phyloP scores from a whole-genome alignment of 2,797 vertebrate genomes.

The Sebastes melanostomus region DNA sequence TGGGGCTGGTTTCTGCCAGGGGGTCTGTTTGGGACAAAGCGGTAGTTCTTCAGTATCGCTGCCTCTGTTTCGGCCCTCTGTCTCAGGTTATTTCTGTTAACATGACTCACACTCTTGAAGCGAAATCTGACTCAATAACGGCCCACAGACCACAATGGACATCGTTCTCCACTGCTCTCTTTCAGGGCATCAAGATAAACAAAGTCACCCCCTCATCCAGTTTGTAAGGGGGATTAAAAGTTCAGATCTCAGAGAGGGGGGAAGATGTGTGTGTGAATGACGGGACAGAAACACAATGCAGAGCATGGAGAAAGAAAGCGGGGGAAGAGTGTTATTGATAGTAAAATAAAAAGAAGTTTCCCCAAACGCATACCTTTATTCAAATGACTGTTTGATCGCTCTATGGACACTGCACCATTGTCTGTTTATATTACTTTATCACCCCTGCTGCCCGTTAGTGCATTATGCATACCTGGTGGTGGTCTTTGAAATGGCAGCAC shows the following conservation, averaged over 20 bases:
- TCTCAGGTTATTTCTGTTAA: slow-evolving; percentile 69
- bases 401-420: not conserved
- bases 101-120: slow-evolving; percentile 62
- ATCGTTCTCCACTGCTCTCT: slow-evolving; percentile 39
- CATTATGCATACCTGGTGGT: slow-evolving; percentile 76
- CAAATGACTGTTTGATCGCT: not conserved
- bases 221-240: slow-evolving; percentile 9
- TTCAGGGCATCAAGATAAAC: slow-evolving; percentile 44
- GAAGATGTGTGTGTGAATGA: not conserved
- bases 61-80: slow-evolving; percentile 49
- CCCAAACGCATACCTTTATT: not conserved
- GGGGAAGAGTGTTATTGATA: not conserved
- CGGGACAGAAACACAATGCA: not conserved
- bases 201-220: slow-evolving; percentile 40
- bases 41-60: slow-evolving; percentile 60
- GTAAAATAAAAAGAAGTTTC: not conserved
- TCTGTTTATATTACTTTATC: not conserved
- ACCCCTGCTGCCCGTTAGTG: not conserved
- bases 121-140: slow-evolving; percentile 63
- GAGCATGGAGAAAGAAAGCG: not conserved
- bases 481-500: slow-evolving; percentile 60
- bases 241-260: not conserved
- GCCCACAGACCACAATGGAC: slow-evolving; percentile 49
- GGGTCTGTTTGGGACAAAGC: slow-evolving; percentile 58
- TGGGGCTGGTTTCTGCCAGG: slow-evolving; percentile 37